Evolutionary conservation across 2,797 vertebrate species (phyloP), one percentile per base, ranked within the genome.

Genomic region (Clarias laeviceps): DNA sequence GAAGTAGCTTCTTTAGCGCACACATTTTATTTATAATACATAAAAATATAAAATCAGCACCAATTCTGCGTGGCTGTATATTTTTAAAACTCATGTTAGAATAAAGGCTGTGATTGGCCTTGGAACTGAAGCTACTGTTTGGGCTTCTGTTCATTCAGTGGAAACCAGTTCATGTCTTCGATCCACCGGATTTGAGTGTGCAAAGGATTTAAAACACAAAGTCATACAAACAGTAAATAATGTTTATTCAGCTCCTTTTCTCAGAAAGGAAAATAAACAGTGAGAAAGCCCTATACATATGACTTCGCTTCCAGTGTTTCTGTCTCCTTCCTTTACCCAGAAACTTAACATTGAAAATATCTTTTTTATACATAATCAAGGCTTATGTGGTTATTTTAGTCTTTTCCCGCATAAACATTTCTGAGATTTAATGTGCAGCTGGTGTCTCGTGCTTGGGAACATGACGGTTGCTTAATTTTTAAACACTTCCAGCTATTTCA

Each of bases 401-500:
- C 20, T 7, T 78, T 78, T 6, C 22, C 50, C 18, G 27, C 50
- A 12, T 56, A 22, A 27, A 34, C 29, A 4, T 59, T 29, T 78
- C 8, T 11, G 74, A 59, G 29, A 62, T 79, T 62, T 62, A 40
- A 79, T 24, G 57, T 5, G 4, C 76, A 79, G 76, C 61, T 79
- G 77, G 12, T 61, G 4, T 24, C 12, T 59, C 27, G 2, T 79
- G 61, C 29, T 79, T 3, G n/a, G 22, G 5, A 40, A 79, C 57
- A 40, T 34, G 77, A 15, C 3, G 32, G 57, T 40, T 40, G 32
- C 22, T 79, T 62, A 17, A 79, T n/a, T 40, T 40, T 62, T 79
- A 79, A 79, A 79, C 77, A 57, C 18, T 61, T 78, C 76, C 76
- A 61, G 57, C 57, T 40, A 61, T 79, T 62, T 37, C 34, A n/a